Conservation (phyloP, 1,140 invertebrate genomes). For the Zaprionus vittiger region DNA sequence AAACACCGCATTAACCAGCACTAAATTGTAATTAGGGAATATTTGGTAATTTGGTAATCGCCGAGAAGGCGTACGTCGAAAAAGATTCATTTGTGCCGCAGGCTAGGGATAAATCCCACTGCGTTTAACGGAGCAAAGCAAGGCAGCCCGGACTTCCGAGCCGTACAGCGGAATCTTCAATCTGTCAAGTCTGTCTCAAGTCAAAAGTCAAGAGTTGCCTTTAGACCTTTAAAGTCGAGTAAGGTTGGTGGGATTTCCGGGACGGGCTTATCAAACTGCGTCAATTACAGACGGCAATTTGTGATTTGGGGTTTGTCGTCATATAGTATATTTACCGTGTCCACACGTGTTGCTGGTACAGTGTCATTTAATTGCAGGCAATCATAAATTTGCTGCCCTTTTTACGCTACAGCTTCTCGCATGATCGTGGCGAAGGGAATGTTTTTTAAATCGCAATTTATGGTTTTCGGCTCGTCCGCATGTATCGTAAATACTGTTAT, state of each 20-base stretch:
- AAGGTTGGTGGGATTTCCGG: neutral
- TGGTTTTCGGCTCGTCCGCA: constrained; percentile 36
- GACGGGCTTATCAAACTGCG: neutral
- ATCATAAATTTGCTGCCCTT: constrained; percentile 50
- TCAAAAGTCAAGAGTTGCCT: neutral
- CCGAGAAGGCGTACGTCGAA: constrained; percentile 12
- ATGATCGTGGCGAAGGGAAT: constrained; percentile 34
- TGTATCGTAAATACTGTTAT: constrained; percentile 64
- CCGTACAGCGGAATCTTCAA: neutral
- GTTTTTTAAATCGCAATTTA: constrained; percentile 64
- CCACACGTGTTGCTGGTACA: constrained; percentile 7
- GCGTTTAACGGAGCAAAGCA: neutral
- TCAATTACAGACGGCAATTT: neutral
- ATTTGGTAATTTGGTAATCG: constrained; percentile 63
- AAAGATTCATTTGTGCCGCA: constrained; percentile 13
- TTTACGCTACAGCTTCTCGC: constrained; percentile 17
- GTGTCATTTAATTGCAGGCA: constrained; percentile 52
- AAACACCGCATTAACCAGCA: constrained; percentile 62
- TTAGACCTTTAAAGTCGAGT: neutral
- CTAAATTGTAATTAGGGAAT: constrained; percentile 72
- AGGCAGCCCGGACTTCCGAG: neutral
- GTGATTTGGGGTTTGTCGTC: constrained; percentile 16
- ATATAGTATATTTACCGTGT: neutral
- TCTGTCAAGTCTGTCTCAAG: neutral
- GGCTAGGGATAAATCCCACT: constrained; percentile 13